Evolutionary conservation across 1,140 invertebrate species (phyloP), one percentile per base, ranked within the genome.

Genomic region (Camponotus vicinus): DNA sequence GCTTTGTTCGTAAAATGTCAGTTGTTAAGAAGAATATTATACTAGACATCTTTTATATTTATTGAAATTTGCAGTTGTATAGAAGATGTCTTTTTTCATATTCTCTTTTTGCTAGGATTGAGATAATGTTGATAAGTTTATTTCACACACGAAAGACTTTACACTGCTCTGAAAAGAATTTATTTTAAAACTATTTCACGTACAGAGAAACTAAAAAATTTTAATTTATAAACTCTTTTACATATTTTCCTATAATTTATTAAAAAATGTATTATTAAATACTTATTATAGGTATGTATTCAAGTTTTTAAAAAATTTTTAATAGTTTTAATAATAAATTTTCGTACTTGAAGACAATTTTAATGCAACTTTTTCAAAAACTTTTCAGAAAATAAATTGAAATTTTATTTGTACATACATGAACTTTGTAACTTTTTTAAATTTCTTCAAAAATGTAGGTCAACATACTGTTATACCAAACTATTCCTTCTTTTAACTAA

Each of bases 51-150:
- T 73, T 27, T 27, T 18, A 11, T 57, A 18, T 11, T 7, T 27
- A 37, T 75, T 37, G 18, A 75, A 75, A 57, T 75, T 75, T 11
- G 45, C 27, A 75, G 7, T 75, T 40, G 21, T 52, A 52, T 32
- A 32, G 13, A 57, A 75, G 34, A 52, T 37, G 37, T 75, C n/a
- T 27, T 52, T 52, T 52, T 18, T 13, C 18, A 59, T 75, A 40
- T 7, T 52, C 15, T 52, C 13, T 18, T 15, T 52, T 4, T 59
- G n/a, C n/a, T 57, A 18, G 34, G 11, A 15, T 18, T 34, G 13
- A 40, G 49, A 59, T 40, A 34, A 40, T 59, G n/a, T 57, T 6
- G 70, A 2, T 37, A 73, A 59, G 37, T 59, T 37, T 37, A 40
- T 59, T 75, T 13, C 13, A 34, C 9, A 1, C 42, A 45, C 2